phyloP scores from a whole-genome alignment of 2,888 invertebrate species.

The Octonoba sinensis region DNA sequence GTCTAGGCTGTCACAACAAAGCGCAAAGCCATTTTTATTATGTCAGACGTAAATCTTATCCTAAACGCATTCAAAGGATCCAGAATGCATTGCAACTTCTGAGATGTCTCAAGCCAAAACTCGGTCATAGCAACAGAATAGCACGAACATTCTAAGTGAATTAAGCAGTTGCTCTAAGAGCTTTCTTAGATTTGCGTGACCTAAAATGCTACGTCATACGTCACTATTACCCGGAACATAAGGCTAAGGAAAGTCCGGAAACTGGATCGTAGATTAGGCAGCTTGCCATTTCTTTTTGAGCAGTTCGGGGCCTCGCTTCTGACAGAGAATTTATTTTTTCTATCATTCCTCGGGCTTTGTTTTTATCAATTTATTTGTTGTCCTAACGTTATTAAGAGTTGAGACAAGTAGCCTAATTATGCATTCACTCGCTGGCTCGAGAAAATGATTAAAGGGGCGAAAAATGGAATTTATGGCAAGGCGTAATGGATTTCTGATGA shows the following conservation, averaged over 20 bases:
- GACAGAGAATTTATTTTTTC: too few species aligned
- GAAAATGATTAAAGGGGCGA: neutral
- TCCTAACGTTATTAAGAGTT: slow-evolving; percentile 27
- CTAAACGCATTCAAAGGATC: slow-evolving; percentile 20
- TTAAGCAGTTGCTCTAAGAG: slow-evolving; percentile 12
- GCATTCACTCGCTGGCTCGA: neutral
- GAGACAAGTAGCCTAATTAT: slow-evolving; percentile 3
- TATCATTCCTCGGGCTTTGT: neutral
- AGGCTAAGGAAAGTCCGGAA: slow-evolving; percentile 20
- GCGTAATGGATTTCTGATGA: neutral
- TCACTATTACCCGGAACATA: slow-evolving; percentile 22
- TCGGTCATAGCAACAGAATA: neutral
- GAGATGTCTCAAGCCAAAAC: slow-evolving; percentile 45
- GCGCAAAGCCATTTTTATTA: too few species aligned
- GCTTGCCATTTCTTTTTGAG: slow-evolving; percentile 29
- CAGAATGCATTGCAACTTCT: slow-evolving; percentile 23
- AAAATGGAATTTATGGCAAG: neutral
- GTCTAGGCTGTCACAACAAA: too few species aligned
- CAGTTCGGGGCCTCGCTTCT: too few species aligned
- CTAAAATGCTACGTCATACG: slow-evolving; percentile 41
- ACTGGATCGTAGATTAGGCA: slow-evolving; percentile 41
- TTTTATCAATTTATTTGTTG: slow-evolving; percentile 17
- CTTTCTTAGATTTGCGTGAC: slow-evolving; percentile 30
- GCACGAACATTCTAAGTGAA: slow-evolving; percentile 40
- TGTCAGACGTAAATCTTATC: slow-evolving; percentile 32